phyloP scores from a whole-genome alignment of 2,113 vertebrate genomes.

The Eurypyga helias region DNA sequence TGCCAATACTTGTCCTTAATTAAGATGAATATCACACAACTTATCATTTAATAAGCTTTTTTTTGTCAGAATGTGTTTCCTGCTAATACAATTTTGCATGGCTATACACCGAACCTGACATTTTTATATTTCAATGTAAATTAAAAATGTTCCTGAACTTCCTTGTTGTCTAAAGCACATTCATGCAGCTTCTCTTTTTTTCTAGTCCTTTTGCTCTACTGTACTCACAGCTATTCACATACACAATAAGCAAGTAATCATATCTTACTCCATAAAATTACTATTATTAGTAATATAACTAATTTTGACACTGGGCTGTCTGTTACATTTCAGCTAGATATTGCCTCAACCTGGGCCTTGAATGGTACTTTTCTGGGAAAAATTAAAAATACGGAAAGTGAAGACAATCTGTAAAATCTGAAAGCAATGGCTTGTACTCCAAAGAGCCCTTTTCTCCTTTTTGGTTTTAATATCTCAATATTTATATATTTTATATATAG shows the following conservation, averaged over 20 bases:
- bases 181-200: neutral
- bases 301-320: neutral
- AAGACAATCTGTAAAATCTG: neutral
- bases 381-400: neutral
- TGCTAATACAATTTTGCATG: conserved; percentile 65
- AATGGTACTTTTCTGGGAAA: neutral
- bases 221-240: neutral
- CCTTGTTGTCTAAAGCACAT: neutral
- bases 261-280: neutral
- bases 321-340: neutral
- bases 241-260: neutral
- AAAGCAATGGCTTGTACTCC: neutral
- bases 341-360: neutral
- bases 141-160: conserved; percentile 36
- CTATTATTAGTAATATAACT: neutral
- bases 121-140: conserved; percentile 33
- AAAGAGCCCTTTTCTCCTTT: neutral
- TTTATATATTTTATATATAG: neutral
- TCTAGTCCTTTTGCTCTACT: neutral
- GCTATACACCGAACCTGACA: neutral
- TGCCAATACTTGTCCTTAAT: neutral
- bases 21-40: conserved; percentile 53
- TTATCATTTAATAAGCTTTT: conserved; percentile 8
- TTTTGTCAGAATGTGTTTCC: neutral
- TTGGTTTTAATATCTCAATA: neutral